Conservation (phyloP, 2,113 vertebrate species). For the Epinephelus lanceolatus region DNA sequence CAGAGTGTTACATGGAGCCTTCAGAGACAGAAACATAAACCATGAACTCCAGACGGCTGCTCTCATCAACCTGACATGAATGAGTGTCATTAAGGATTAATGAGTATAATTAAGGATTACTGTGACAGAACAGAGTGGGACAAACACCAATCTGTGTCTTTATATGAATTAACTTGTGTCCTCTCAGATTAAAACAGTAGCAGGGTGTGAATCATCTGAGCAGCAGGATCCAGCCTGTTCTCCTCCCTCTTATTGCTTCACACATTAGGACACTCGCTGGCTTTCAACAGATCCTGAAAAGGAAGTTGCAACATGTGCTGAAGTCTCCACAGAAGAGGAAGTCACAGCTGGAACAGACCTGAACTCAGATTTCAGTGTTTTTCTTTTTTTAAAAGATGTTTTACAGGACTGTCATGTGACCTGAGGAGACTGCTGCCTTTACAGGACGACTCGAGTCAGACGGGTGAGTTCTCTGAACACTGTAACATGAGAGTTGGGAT, state of each 20-base stretch:
- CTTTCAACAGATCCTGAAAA: slow-evolving; percentile 64
- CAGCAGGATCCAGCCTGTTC: slow-evolving; percentile 21
- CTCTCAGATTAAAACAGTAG: background rate
- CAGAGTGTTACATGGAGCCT: background rate
- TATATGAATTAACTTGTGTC: background rate
- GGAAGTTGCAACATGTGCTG: slow-evolving; percentile 72
- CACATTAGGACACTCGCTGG: slow-evolving; percentile 40
- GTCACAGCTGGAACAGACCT: slow-evolving; percentile 25
- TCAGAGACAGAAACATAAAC: background rate
- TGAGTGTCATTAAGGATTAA: background rate
- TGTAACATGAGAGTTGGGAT: background rate
- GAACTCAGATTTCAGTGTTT: background rate
- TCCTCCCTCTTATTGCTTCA: slow-evolving; percentile 71
- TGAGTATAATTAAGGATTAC: background rate
- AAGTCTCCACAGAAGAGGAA: slow-evolving; percentile 60
- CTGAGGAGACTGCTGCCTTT: slow-evolving; percentile 15
- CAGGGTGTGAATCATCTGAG: background rate
- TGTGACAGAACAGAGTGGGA: background rate
- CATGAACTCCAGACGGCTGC: background rate
- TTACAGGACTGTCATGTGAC: slow-evolving; percentile 31
- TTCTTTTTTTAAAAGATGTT: slow-evolving; percentile 16
- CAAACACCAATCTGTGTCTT: too few relatives aligned
- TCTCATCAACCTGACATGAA: background rate
- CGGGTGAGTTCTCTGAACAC: slow-evolving; percentile 56
- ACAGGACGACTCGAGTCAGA: background rate